A percentile compares a stretch with the other conserved stretches of the same genome.
phyloP scores from a whole-genome alignment of 2,888 invertebrate genomes.

The Tenthredo mesomela region DNA sequence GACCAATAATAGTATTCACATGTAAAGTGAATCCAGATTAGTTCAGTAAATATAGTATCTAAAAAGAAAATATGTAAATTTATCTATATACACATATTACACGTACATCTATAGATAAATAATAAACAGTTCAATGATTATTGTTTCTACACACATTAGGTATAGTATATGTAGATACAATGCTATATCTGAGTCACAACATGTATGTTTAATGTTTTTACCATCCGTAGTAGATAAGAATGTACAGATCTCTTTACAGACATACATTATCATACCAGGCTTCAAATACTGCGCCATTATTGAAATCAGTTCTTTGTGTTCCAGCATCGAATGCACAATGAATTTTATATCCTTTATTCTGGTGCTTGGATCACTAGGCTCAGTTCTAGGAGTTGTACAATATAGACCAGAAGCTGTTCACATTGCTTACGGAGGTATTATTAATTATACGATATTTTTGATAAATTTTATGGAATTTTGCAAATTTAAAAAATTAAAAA shows the following conservation, averaged over 20 bases:
- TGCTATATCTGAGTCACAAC: conserved; percentile 31
- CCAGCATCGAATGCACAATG: neutral
- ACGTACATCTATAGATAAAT: neutral
- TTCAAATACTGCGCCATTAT: neutral
- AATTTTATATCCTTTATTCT: neutral
- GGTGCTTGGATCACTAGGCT: neutral
- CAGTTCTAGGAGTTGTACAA: conserved; percentile 60
- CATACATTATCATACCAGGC: neutral
- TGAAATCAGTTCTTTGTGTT: conserved; percentile 30
- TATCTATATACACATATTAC: neutral
- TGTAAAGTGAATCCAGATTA: neutral
- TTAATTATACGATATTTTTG: conserved; percentile 47
- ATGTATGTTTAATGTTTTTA: neutral
- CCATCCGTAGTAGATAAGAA: conserved; percentile 1
- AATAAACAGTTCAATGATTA: neutral
- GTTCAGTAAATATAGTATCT: neutral
- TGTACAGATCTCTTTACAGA: neutral
- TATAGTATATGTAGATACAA: no score
- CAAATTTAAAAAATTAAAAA: no score
- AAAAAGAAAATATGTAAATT: neutral
- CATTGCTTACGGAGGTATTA: conserved; percentile 83
- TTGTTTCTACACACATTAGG: neutral
- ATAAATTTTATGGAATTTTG: no score
- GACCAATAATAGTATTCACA: neutral
- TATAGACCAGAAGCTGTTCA: conserved; percentile 86